Conservation (phyloP, 2,888 invertebrate species). For the Amaurobius ferox region DNA sequence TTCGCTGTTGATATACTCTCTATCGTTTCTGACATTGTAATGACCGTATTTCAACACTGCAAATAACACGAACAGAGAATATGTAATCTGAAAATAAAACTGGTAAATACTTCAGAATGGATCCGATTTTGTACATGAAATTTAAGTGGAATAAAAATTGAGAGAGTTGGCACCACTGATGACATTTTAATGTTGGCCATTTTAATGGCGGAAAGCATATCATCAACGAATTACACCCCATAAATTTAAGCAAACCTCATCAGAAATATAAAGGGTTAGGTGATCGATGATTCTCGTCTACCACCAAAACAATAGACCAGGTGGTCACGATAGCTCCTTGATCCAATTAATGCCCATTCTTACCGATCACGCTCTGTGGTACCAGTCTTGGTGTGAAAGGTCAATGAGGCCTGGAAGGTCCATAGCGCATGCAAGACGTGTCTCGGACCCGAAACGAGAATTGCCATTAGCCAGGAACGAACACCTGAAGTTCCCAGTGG, state of each 20-base stretch:
- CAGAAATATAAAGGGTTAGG: constrained; percentile 1
- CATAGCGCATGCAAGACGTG: neutral
- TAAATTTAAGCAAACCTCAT: neutral
- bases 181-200: too few relatives aligned
- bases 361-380: neutral
- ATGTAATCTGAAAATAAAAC: too few relatives aligned
- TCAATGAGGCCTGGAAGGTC: neutral
- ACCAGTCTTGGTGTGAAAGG: constrained; percentile 10
- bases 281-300: constrained; percentile 9
- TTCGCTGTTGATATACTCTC: too few relatives aligned
- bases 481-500: neutral
- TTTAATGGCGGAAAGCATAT: too few relatives aligned
- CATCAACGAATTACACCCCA: too few relatives aligned
- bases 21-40: too few relatives aligned
- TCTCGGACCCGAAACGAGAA: neutral
- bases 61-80: too few relatives aligned
- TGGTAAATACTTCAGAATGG: too few relatives aligned
- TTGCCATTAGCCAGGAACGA: neutral
- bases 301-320: constrained; percentile 16
- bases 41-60: too few relatives aligned
- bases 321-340: constrained; percentile 23
- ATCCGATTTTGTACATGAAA: too few relatives aligned
- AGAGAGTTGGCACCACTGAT: too few relatives aligned
- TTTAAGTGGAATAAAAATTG: too few relatives aligned
- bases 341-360: constrained; percentile 21